Evolutionary conservation across 2,797 vertebrate genomes (phyloP).

Genomic region (Pyrrhura leucotis): DNA sequence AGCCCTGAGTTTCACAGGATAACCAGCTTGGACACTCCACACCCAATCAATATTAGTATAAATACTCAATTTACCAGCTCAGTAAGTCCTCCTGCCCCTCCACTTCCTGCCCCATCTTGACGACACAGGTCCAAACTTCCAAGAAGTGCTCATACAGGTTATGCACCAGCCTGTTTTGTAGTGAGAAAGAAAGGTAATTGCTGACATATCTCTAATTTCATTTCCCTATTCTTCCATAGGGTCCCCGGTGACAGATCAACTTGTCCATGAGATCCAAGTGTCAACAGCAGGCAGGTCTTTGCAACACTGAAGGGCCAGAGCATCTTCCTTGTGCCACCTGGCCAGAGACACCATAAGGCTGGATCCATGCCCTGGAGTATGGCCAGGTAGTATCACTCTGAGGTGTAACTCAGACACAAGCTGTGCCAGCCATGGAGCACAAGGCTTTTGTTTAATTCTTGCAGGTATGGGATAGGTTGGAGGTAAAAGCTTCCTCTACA

Average conservation of each 20-base stretch:
- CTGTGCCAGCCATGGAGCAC: neutral
- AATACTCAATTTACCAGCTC: neutral
- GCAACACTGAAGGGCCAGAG: neutral
- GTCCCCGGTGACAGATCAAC: neutral
- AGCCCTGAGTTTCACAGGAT: neutral
- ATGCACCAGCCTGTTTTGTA: neutral
- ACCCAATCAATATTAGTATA: neutral
- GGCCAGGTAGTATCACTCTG: neutral
- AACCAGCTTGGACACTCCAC: neutral
- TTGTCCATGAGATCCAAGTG: neutral
- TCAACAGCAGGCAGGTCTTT: neutral
- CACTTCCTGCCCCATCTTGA: neutral
- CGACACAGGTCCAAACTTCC: neutral
- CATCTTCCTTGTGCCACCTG: neutral
- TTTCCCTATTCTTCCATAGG: neutral
- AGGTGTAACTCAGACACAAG: neutral
- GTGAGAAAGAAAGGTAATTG: neutral
- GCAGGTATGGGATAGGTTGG: accelerated
- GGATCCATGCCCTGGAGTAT: neutral
- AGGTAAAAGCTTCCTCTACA: neutral
- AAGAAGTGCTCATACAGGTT: neutral
- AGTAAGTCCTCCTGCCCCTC: neutral
- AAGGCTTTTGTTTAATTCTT: neutral
- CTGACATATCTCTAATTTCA: neutral
- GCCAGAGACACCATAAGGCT: neutral